Conservation (phyloP, 2,113 vertebrate species). For the Lontra canadensis region DNA sequence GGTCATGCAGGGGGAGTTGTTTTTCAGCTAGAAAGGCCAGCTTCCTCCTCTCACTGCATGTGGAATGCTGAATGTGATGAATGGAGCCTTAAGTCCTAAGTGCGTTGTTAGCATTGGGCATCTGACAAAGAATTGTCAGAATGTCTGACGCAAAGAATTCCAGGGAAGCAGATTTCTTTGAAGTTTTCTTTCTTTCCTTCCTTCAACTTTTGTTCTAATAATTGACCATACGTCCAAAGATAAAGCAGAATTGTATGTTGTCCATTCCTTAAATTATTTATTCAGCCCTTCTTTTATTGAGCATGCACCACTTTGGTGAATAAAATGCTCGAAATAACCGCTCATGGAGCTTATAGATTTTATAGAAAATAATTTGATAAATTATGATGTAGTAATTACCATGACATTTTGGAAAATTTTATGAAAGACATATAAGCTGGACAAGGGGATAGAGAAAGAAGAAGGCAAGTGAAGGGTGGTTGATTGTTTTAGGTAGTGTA, state of each 20-base stretch:
- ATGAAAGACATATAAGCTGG: background rate
- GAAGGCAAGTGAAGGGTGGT: fast-evolving
- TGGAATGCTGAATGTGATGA: constrained; percentile 66
- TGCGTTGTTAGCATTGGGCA: background rate
- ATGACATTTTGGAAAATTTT: background rate
- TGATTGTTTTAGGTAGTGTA: background rate
- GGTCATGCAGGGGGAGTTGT: background rate
- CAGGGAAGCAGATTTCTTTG: background rate
- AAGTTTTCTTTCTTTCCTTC: background rate
- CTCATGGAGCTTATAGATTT: background rate
- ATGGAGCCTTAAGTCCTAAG: constrained; percentile 10
- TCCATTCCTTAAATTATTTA: background rate
- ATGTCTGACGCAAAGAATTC: constrained; percentile 13
- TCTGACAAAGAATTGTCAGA: background rate
- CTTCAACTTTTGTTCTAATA: background rate
- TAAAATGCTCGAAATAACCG: background rate
- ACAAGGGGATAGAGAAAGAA: background rate
- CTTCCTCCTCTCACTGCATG: constrained; percentile 8
- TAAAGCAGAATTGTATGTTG: background rate
- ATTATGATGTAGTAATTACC: background rate
- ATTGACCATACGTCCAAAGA: background rate
- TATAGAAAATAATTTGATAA: background rate
- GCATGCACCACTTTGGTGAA: background rate
- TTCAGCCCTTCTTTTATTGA: background rate
- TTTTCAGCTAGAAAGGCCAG: constrained; percentile 4